phyloP scores from a whole-genome alignment of 2,113 vertebrate species.

The Narcine bancroftii region DNA sequence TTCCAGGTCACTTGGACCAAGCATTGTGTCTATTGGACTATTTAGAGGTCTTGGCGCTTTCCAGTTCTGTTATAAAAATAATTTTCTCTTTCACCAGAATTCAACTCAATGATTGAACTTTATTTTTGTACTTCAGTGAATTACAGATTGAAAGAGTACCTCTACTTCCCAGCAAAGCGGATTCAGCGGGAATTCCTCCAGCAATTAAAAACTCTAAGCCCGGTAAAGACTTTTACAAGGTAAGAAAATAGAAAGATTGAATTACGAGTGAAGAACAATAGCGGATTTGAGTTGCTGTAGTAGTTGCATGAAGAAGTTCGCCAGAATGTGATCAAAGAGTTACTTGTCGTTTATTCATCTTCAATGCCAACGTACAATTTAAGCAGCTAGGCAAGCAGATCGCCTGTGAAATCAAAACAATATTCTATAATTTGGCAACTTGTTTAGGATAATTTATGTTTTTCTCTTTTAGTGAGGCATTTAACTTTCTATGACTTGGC shows the following conservation, averaged over 20 bases:
- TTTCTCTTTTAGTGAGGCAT: neutral
- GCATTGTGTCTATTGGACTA: neutral
- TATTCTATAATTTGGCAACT: neutral
- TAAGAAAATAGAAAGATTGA: neutral
- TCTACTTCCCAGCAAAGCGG: neutral
- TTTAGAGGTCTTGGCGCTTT: neutral
- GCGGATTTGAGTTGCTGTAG: neutral
- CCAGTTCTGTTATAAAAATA: neutral
- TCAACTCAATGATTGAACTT: neutral
- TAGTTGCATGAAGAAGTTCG: neutral
- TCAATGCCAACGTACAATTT: neutral
- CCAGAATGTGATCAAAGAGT: neutral
- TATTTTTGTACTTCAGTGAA: neutral
- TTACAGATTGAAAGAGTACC: conserved; percentile 34
- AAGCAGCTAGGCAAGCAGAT: neutral
- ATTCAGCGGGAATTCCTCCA: neutral
- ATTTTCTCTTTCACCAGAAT: neutral
- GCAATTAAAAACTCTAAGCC: conserved; percentile 14
- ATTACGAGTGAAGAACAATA: neutral
- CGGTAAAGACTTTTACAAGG: conserved; percentile 34
- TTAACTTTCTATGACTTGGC: neutral
- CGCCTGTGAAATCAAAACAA: neutral
- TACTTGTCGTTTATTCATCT: neutral
- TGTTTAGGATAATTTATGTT: neutral
- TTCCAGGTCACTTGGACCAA: neutral